Base-by-base conservation (phyloP, 2,797 vertebrate species). In the Oophaga sylvatica region DNA sequence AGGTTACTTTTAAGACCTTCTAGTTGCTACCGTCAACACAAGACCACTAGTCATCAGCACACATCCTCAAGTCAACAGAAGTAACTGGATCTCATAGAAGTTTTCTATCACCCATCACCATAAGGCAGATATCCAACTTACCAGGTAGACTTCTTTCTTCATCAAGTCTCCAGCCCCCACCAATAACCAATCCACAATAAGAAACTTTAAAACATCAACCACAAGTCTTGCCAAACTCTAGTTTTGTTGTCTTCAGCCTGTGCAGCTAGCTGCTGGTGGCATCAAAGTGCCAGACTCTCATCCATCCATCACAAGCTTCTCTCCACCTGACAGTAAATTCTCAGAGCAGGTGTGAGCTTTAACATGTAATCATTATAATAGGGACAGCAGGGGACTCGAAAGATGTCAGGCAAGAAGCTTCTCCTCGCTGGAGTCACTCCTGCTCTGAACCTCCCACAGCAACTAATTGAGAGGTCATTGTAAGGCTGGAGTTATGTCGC, bases 361-460 rank as follows among this genome's bases (percentile, higher is more conserved):
- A 82, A n/a, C 87, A 81, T 85, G 70, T 81, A 56, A 84, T 85
- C 83, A 82, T 82, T 76, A 85, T 77, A 86, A 83, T 83, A 79
- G 85, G 70, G 84, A 82, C 88, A 86, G 67, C 88, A 85, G 88
- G 88, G 87, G 81, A 56, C 63, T 83, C 35, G 56, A 35, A 62
- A 59, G 79, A 81, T 84, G 87, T 19, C 85, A 87, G 45, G 75
- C 53, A 60, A 22, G 59, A 86, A 82, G 71, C 79, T 81, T 71
- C 88, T 29, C 83, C 79, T 11, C 59, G 83, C 53, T 60, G 31
- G 0, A 84, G 87, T 88, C 87, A 85, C 83, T 88, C 83, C 83
- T 77, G 16, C 65, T 19, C 70, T 78, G 70, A 70, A 78, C 87
- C 88, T 86, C 88, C 88, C 80, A 82, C 63, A n/a, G 20, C 29